phyloP scores from a whole-genome alignment of 2,888 invertebrate genomes.

The Dasysyrphus albostriatus region DNA sequence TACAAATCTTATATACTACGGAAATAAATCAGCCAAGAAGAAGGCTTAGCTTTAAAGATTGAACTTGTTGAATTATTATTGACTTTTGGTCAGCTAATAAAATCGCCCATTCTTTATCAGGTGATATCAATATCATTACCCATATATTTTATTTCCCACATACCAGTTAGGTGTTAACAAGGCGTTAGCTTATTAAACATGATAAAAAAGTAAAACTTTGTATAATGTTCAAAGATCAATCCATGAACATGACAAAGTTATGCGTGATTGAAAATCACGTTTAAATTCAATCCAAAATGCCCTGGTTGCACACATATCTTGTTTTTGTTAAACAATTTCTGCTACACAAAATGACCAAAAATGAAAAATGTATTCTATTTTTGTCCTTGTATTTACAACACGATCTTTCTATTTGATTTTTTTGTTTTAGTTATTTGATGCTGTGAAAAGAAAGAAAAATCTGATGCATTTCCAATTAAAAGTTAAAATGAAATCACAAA shows the following conservation, averaged over 20 bases:
- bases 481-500: slow-evolving; percentile 2
- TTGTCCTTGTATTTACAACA: slow-evolving; percentile 17
- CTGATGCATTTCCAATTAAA: slow-evolving; percentile 3
- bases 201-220: not conserved
- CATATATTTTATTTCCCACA: not conserved
- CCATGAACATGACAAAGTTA: slow-evolving; percentile 12
- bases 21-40: no score
- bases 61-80: no score
- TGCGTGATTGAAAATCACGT: slow-evolving; percentile 58
- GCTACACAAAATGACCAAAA: slow-evolving; percentile 39
- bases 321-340: not conserved
- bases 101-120: no score
- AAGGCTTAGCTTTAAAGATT: no score
- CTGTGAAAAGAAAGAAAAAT: not conserved
- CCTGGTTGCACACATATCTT: not conserved
- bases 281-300: not conserved
- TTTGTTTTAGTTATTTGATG: not conserved
- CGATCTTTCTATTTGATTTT: not conserved
- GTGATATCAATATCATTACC: no score
- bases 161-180: slow-evolving; percentile 46
- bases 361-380: not conserved
- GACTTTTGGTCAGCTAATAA: no score
- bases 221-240: not conserved
- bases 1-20: no score
- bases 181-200: slow-evolving; percentile 48